A percentile compares a stretch with the other conserved stretches of the same genome.
phyloP scores from a whole-genome alignment of 30 jellyfish, hydroid and myxozoan species.

The Mastigias papua region DNA sequence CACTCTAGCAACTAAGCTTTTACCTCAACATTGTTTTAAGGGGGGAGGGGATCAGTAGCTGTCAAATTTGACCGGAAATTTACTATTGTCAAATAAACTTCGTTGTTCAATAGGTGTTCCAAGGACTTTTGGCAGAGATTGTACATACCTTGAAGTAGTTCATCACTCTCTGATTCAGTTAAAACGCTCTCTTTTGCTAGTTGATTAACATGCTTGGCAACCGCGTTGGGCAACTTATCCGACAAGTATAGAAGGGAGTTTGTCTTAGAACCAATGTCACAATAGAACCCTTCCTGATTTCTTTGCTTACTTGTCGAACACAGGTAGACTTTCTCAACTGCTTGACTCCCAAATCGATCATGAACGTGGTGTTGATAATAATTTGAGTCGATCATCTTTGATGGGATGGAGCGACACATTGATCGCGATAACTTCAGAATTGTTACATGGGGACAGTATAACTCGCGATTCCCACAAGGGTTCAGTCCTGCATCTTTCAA shows the following conservation, averaged over 20 bases:
- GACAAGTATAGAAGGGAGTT: slow-evolving; percentile 75
- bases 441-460: slow-evolving; percentile 89
- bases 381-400: slow-evolving; percentile 53
- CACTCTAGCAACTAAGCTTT: no score
- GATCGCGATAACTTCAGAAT: slow-evolving; percentile 89
- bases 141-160: slow-evolving; percentile 51
- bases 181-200: slow-evolving; percentile 58
- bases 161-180: slow-evolving; percentile 75
- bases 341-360: slow-evolving; percentile 82
- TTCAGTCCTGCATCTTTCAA: slow-evolving; percentile 86
- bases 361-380: slow-evolving; percentile 46
- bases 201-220: slow-evolving; percentile 48
- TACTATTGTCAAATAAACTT: no score
- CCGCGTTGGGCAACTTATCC: slow-evolving; percentile 54
- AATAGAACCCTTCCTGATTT: slow-evolving; percentile 87
- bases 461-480: slow-evolving; percentile 84
- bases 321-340: slow-evolving; percentile 53
- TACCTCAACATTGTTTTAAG: no score
- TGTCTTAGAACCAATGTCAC: slow-evolving; percentile 42
- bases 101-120: no score
- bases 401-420: slow-evolving; percentile 58
- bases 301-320: slow-evolving; percentile 93
- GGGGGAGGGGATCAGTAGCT: no score
- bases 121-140: no score
- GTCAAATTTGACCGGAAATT: no score